These are phyloP conservation scores for Podilymbus podiceps DNA, from an alignment of 2,113 vertebrate genomes.

Conservation along the genomic window DNA sequence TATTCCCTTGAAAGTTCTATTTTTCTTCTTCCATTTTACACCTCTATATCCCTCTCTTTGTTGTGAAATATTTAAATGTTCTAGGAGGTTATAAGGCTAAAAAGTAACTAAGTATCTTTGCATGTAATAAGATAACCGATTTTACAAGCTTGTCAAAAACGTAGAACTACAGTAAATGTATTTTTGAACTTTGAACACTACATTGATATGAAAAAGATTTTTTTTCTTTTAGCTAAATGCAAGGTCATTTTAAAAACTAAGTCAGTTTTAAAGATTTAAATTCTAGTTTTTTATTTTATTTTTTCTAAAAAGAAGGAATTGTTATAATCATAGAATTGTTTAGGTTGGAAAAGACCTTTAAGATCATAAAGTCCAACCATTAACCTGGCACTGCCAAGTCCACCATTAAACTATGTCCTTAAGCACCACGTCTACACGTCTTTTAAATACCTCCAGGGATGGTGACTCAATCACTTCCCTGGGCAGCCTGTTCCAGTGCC, in stretches of 20 bases:
- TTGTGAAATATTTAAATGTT: neutral
- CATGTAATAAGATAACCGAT: neutral
- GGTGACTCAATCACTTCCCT: too few relatives aligned
- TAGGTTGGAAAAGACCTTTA: too few relatives aligned
- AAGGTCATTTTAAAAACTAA: neutral
- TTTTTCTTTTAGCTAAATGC: neutral
- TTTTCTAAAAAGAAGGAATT: neutral
- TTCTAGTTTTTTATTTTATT: neutral
- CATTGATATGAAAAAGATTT: neutral
- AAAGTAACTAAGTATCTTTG: neutral
- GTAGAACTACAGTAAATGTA: neutral
- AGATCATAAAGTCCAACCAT: too few relatives aligned
- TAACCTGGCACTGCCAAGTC: too few relatives aligned
- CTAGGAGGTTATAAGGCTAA: neutral
- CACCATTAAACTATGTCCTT: too few relatives aligned
- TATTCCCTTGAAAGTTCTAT: neutral
- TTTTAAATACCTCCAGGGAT: too few relatives aligned
- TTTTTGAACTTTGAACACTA: neutral
- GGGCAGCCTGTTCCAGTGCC: too few relatives aligned
- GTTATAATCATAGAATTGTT: neutral
- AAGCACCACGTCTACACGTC: too few relatives aligned
- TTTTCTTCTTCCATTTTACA: neutral
- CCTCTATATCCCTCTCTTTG: neutral
- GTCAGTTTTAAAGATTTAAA: neutral
- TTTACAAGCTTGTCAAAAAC: neutral